phyloP scores from a whole-genome alignment of 2,113 vertebrate genomes.

The Vombatus ursinus region DNA sequence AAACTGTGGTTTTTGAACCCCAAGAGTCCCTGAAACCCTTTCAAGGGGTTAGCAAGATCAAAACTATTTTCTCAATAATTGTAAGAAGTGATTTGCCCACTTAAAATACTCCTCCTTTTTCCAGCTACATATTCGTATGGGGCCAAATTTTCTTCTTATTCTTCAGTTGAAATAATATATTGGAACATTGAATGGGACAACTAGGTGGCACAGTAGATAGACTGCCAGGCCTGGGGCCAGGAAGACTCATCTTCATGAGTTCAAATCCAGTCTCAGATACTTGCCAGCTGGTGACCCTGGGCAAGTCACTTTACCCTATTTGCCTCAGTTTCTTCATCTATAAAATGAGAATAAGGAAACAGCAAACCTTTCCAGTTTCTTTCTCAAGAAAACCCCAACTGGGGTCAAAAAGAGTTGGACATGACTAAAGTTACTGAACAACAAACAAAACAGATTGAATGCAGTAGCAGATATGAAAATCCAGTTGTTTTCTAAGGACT shows the following conservation, averaged over 20 bases:
- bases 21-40: background rate
- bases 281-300: too few species aligned
- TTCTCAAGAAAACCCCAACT: too few species aligned
- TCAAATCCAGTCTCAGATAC: too few species aligned
- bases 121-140: background rate
- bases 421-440: too few species aligned
- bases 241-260: too few species aligned
- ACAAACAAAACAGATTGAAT: background rate
- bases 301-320: too few species aligned
- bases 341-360: too few species aligned
- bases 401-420: too few species aligned
- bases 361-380: too few species aligned
- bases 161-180: background rate
- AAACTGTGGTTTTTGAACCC: background rate
- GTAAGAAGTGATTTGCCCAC: background rate
- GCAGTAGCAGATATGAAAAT: background rate
- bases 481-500: background rate
- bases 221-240: too few species aligned
- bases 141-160: background rate
- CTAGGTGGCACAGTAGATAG: too few species aligned
- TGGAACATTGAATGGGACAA: background rate
- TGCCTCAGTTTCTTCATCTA: too few species aligned
- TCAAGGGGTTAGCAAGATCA: background rate
- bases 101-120: background rate
- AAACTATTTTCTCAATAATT: background rate